Evolutionary conservation across 2,113 vertebrate species (phyloP), one percentile per base, ranked within the genome.

Genomic region (Phylloscopus trochilus): DNA sequence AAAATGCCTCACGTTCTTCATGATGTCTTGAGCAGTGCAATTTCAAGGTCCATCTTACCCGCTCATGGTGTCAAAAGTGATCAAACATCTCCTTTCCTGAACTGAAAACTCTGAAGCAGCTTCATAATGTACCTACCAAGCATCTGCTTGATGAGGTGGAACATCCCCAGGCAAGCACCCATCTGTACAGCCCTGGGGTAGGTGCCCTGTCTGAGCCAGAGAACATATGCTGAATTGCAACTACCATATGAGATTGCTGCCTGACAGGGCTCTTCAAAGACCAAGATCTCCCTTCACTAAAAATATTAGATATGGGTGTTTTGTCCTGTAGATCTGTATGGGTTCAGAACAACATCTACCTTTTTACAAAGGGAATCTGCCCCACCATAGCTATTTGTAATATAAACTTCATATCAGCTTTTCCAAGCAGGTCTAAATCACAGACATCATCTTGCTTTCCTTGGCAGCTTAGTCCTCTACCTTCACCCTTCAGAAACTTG

Each of bases 121-220:
- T 89, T 49, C 21, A 31, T 31, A 79, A 62, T 20, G 17, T 26
- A 62, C 35, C 6, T 62, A 60, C 18, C 37, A 53, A 60, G 13
- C 17, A 35, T 11, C 20, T 80, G 14, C 53, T 53, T 41, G 46
- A 15, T 43, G 17, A 58, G 33, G 39, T 72, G 20, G 10, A 56
- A 52, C 0, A 4, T 35, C 9, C 15, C 12, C 17, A 9, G 1
- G 2, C 26, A 82, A 41, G 9, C 10, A 55, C 15, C 27, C 3
- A 10, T 62, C 56, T 1, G 0, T 31, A 52, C 24, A 52, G 22
- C n/a, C 35, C 44, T 72, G 43, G 20, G 30, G 28, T 18, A 31
- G 13, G 56, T 84, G 39, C 37, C 31, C 30, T 55, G 2, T 67
- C 56, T 43, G 53, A 51, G 68, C 47, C 56, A 83, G 15, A 73